These are phyloP conservation scores for Garrulus glandarius DNA, from an alignment of 2,797 vertebrate genomes.

Conservation along the genomic window DNA sequence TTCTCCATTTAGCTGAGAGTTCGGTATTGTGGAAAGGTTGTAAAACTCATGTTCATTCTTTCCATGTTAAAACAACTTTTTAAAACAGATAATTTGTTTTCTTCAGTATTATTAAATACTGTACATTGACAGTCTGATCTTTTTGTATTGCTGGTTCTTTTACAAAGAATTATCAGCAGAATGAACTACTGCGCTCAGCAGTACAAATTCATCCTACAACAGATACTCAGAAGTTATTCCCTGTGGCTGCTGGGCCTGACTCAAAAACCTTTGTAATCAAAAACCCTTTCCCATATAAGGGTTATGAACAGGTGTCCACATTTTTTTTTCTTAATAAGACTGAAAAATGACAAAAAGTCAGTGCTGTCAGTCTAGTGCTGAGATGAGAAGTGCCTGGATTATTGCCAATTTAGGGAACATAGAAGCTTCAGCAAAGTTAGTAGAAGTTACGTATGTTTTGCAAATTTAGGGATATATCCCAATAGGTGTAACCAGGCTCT, in stretches of 20 bases:
- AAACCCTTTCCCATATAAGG: not conserved
- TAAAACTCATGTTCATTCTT: not conserved
- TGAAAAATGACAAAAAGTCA: not conserved
- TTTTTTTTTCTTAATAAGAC: not conserved
- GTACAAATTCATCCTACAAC: not conserved
- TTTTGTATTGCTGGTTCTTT: not conserved
- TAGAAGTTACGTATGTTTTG: not conserved
- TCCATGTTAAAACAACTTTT: not conserved
- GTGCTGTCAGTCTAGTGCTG: not conserved
- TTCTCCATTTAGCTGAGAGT: not conserved
- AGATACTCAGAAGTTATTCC: not conserved
- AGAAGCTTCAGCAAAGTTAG: not conserved
- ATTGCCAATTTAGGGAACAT: not conserved
- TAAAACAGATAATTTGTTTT: not conserved
- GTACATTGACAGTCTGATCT: not conserved
- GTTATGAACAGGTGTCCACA: not conserved
- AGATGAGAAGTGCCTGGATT: not conserved
- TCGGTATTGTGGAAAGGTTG: not conserved
- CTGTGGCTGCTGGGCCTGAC: not conserved
- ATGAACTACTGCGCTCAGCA: not conserved
- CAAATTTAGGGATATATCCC: not conserved
- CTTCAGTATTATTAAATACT: not conserved
- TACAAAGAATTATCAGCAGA: not conserved
- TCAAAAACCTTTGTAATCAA: not conserved
- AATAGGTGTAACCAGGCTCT: not conserved